A percentile compares a stretch with the other conserved stretches of the same genome.
phyloP scores from a whole-genome alignment of 2,797 vertebrate genomes.

The Acanthiza pusilla region DNA sequence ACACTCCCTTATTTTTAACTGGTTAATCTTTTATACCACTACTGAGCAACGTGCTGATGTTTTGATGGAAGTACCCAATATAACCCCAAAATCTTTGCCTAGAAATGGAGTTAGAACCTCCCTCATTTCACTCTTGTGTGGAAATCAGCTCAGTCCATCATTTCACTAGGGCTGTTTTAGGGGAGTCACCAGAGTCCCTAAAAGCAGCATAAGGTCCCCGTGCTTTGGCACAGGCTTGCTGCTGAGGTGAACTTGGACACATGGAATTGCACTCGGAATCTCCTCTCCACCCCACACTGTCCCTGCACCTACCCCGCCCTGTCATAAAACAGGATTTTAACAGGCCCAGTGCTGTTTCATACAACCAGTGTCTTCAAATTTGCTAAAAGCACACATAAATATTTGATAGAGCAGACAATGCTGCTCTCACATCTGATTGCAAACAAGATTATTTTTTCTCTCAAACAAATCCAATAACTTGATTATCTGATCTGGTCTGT shows the following conservation, averaged over 20 bases:
- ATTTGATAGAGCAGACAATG: constrained; percentile 16
- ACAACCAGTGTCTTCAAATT: constrained; percentile 6
- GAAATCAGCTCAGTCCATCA: not conserved
- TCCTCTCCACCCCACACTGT: not conserved
- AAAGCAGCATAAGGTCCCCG: fast-evolving
- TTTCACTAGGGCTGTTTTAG: not conserved
- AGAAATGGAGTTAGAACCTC: not conserved
- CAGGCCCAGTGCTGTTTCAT: not conserved
- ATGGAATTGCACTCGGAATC: not conserved
- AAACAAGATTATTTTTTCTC: not conserved
- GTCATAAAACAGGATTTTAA: not conserved
- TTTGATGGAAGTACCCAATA: not conserved
- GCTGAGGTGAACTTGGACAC: not conserved
- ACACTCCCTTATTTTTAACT: not conserved
- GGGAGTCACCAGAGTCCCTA: not conserved
- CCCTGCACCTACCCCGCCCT: not conserved
- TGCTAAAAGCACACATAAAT: constrained; percentile 42
- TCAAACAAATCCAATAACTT: constrained; percentile 29
- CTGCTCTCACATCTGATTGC: not conserved
- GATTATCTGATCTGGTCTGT: constrained; percentile 9
- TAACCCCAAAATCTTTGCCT: not conserved
- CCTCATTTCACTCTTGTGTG: not conserved
- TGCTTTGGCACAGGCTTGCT: not conserved
- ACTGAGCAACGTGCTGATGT: fast-evolving
- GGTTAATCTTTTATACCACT: not conserved